Conservation (phyloP, 1,140 invertebrate species). For the Rhopalosiphum maidis region DNA sequence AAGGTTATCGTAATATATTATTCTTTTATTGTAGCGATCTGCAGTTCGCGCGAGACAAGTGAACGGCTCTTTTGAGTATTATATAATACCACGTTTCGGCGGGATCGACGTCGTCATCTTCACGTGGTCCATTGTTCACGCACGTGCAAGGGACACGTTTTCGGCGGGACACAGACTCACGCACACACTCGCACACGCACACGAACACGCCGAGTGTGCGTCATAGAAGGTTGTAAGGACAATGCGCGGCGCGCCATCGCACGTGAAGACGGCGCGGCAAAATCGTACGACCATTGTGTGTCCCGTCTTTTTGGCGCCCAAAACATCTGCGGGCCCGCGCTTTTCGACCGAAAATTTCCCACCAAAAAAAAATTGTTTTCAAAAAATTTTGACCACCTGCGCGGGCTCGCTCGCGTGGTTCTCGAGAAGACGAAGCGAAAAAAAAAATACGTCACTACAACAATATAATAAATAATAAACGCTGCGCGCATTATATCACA, state of each 20-base stretch:
- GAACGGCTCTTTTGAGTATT: neutral
- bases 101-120: neutral
- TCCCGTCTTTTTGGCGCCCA: slow-evolving; percentile 44
- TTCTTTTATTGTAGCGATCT: neutral
- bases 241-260: neutral
- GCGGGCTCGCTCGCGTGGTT: neutral
- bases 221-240: neutral
- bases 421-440: neutral
- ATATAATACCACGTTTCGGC: slow-evolving; percentile 12
- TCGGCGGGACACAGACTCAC: neutral
- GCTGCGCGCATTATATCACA: neutral
- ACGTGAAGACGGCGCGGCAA: neutral
- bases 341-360: slow-evolving; percentile 1
- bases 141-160: slow-evolving; percentile 43
- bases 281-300: neutral
- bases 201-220: neutral
- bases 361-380: slow-evolving; percentile 29
- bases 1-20: neutral
- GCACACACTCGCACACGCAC: neutral
- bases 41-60: neutral
- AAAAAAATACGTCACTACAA: slow-evolving; percentile 6
- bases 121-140: slow-evolving; percentile 28
- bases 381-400: slow-evolving; percentile 19
- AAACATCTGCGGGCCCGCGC: slow-evolving; percentile 49
- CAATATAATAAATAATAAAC: neutral